These are phyloP conservation scores for Herpailurus yagouaroundi DNA, from an alignment of 2,113 vertebrate genomes.

Conservation along the genomic window DNA sequence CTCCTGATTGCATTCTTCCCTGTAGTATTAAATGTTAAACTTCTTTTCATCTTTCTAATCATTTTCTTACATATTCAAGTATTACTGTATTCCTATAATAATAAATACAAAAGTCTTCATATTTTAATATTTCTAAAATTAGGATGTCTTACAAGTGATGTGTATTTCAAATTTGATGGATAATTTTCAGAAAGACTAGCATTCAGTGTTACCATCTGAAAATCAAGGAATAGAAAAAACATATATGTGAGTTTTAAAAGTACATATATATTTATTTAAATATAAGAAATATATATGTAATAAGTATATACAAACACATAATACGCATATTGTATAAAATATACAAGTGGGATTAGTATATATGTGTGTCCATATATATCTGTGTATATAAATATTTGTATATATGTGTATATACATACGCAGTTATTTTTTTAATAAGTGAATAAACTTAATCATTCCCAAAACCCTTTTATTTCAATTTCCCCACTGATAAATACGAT, in stretches of 20 bases:
- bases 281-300: neutral
- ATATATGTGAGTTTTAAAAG: neutral
- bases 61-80: constrained; percentile 1
- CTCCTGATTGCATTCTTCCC: neutral
- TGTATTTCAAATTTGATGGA: neutral
- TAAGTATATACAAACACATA: neutral
- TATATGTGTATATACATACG: no score
- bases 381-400: no score
- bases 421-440: neutral
- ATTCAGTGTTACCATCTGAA: neutral
- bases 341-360: no score
- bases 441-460: neutral
- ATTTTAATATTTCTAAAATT: constrained; percentile 28
- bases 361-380: no score
- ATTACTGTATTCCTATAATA: neutral
- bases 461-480: neutral
- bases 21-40: constrained; percentile 2
- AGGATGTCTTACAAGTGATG: neutral
- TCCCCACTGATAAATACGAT: neutral
- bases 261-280: neutral
- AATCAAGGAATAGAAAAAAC: neutral
- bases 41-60: neutral
- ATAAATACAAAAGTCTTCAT: neutral
- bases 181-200: neutral
- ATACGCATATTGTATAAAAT: neutral